These are phyloP conservation scores for Megalops cyprinoides DNA, from an alignment of 2,797 vertebrate species.

Conservation along the genomic window DNA sequence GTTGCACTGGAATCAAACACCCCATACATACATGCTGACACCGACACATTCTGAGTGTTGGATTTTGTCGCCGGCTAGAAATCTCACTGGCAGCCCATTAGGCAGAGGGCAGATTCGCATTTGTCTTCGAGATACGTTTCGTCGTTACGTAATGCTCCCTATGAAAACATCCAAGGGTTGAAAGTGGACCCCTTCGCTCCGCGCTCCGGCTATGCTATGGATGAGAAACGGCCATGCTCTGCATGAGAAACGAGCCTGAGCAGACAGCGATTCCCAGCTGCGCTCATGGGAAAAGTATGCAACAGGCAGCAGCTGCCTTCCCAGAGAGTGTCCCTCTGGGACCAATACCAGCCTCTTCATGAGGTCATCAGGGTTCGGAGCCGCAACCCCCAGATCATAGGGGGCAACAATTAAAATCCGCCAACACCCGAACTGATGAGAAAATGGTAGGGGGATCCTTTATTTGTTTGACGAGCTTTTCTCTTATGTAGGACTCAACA, in stretches of 20 bases:
- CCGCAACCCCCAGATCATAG: background rate
- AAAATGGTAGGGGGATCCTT: background rate
- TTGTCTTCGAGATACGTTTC: background rate
- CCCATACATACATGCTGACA: background rate
- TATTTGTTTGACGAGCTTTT: too few species aligned
- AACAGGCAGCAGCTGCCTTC: background rate
- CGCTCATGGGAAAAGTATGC: slow-evolving; percentile 13
- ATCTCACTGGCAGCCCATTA: too few species aligned
- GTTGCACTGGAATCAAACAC: background rate
- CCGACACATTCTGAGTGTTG: background rate
- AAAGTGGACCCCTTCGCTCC: too few species aligned
- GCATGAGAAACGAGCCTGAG: background rate
- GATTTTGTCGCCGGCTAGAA: background rate
- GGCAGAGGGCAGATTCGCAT: too few species aligned
- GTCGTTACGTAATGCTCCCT: background rate
- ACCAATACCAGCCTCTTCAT: background rate
- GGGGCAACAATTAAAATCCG: background rate
- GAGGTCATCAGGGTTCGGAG: background rate
- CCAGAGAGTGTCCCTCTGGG: background rate
- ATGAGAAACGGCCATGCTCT: too few species aligned
- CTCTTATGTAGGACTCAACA: too few species aligned
- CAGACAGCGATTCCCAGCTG: background rate
- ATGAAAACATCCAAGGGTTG: background rate
- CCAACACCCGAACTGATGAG: background rate
- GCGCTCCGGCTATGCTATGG: background rate